A percentile compares a stretch with the other conserved stretches of the same genome.
Conservation (phyloP, 2,113 vertebrate genomes). For the Dipodomys stephensi region DNA sequence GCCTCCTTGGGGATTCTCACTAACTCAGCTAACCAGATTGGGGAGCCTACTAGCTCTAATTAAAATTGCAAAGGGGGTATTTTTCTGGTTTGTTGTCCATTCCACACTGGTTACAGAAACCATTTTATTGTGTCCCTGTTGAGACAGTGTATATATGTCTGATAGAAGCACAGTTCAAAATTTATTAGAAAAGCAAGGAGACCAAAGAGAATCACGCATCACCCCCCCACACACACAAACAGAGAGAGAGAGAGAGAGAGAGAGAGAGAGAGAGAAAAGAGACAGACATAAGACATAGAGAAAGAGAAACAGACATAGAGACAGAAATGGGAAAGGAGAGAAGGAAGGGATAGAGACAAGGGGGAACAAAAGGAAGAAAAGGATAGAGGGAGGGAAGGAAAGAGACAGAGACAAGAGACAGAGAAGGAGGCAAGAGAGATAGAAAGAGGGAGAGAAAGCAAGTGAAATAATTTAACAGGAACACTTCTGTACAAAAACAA, state of each 20-base stretch:
- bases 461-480: slow-evolving; percentile 22
- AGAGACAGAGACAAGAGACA: too few relatives aligned
- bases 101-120: neutral
- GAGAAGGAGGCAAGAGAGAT: too few relatives aligned
- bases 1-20: neutral
- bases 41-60: slow-evolving; percentile 44
- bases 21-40: neutral
- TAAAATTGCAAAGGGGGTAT: slow-evolving; percentile 42
- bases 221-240: neutral
- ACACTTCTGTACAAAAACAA: neutral
- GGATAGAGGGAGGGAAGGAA: neutral
- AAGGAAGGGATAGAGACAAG: too few relatives aligned
- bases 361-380: too few relatives aligned
- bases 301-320: too few relatives aligned
- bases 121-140: slow-evolving; percentile 20
- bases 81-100: slow-evolving; percentile 42
- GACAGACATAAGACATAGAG: too few relatives aligned
- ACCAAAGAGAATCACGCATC: slow-evolving; percentile 31
- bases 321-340: too few relatives aligned
- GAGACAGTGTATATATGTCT: neutral
- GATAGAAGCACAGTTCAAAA: neutral
- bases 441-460: too few relatives aligned
- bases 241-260: too few relatives aligned
- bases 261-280: too few relatives aligned
- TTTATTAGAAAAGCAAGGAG: slow-evolving; percentile 61